phyloP scores from a whole-genome alignment of 2,888 invertebrate species.

The Elmis aenea region DNA sequence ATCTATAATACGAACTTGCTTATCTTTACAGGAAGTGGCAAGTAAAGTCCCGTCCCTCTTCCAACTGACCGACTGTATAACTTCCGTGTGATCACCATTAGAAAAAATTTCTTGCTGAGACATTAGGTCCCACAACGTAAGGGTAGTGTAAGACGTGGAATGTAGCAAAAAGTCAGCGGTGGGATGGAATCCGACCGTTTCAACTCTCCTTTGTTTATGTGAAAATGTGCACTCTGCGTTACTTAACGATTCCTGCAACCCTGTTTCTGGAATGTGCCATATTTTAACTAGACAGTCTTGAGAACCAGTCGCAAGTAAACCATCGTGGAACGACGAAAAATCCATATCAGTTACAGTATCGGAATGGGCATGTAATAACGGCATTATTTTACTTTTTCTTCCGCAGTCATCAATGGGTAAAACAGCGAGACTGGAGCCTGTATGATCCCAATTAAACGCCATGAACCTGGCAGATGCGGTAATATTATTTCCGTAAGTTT shows the following conservation, averaged over 20 bases:
- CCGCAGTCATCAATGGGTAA: conserved; percentile 85
- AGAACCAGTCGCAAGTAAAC: conserved; percentile 83
- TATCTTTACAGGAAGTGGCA: conserved; percentile 89
- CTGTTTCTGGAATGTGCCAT: conserved; percentile 83
- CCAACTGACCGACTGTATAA: conserved; percentile 88
- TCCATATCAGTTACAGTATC: conserved; percentile 93
- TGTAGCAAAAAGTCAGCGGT: conserved; percentile 85
- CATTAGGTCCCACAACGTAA: conserved; percentile 83
- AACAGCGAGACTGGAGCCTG: conserved; percentile 85
- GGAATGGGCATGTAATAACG: conserved; percentile 76
- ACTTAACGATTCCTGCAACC: conserved; percentile 67
- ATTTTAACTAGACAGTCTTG: conserved; percentile 85
- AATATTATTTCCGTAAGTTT: conserved; percentile 93
- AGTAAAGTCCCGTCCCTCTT: conserved; percentile 77
- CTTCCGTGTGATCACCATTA: conserved; percentile 66
- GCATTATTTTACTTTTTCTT: conserved; percentile 83
- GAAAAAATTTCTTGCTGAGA: conserved; percentile 77
- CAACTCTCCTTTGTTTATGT: conserved; percentile 78
- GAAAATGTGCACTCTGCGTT: conserved; percentile 78
- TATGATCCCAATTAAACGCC: conserved; percentile 94
- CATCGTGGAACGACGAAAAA: conserved; percentile 94
- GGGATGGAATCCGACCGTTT: conserved; percentile 88
- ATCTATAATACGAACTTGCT: conserved; percentile 80
- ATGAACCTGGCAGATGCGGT: conserved; percentile 88
- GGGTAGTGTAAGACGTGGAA: conserved; percentile 74